phyloP scores from a whole-genome alignment of 2,797 vertebrate species.

The Neosilurus mollespiculum region DNA sequence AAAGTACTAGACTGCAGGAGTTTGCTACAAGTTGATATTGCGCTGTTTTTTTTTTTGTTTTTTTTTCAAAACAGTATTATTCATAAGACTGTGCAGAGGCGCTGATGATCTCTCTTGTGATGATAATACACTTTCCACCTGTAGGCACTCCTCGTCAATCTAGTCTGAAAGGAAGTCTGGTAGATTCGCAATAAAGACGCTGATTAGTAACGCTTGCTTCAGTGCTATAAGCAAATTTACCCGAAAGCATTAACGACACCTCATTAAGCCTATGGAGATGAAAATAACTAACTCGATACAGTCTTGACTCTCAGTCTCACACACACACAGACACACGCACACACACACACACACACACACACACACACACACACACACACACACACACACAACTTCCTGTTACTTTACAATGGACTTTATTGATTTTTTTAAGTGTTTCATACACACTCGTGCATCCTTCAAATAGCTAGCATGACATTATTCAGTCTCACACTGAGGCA shows the following conservation, averaged over 20 bases:
- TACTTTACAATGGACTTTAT: background rate
- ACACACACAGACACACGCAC: background rate
- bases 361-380: too few relatives aligned
- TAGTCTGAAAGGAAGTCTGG: background rate
- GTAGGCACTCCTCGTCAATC: background rate
- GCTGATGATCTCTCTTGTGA: background rate
- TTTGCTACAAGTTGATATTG: background rate
- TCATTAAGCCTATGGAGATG: slow-evolving; percentile 25
- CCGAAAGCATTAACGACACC: slow-evolving; percentile 29
- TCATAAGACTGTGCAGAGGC: background rate
- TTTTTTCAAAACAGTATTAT: background rate
- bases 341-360: background rate
- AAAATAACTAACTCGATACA: slow-evolving; percentile 6
- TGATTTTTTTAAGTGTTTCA: background rate
- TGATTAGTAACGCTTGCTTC: background rate
- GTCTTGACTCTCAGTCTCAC: background rate
- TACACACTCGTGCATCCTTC: background rate
- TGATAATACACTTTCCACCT: background rate
- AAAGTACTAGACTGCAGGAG: background rate
- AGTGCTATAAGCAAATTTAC: background rate
- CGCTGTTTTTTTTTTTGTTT: too few relatives aligned
- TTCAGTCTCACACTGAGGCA: background rate
- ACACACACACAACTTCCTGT: background rate
- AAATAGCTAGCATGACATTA: background rate
- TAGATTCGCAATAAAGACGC: background rate